Conservation (phyloP, 2,113 vertebrate genomes). For the Rhinogobius similis region DNA sequence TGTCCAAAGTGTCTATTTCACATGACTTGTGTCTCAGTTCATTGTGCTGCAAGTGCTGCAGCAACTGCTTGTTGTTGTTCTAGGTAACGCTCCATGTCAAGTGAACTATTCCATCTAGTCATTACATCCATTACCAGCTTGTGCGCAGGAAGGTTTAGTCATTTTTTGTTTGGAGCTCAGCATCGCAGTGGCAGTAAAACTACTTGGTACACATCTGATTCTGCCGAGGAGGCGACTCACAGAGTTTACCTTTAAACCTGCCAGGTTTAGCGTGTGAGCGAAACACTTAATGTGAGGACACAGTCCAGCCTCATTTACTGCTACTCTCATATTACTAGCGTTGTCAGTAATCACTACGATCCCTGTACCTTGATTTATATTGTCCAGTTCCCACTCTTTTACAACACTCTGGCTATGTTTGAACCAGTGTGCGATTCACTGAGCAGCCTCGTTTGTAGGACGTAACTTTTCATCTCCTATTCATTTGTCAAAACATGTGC, state of each 20-base stretch:
- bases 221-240: not conserved
- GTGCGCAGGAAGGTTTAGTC: not conserved
- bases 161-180: not conserved
- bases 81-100: not conserved
- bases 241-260: not conserved
- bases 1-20: not conserved
- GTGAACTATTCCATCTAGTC: not conserved
- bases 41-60: not conserved
- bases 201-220: not conserved
- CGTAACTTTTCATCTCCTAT: no score
- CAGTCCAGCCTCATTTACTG: not conserved
- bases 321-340: not conserved
- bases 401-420: not conserved
- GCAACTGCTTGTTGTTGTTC: not conserved
- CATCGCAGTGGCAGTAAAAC: not conserved
- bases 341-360: not conserved
- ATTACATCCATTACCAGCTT: not conserved
- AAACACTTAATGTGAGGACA: not conserved
- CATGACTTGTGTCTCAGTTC: not conserved
- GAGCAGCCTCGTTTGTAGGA: not conserved
- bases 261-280: not conserved
- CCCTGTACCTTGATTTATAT: not conserved
- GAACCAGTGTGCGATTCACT: not conserved
- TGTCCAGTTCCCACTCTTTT: not conserved
- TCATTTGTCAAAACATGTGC: no score